Percentiles rank a stretch among this genome's conserved stretches.
phyloP scores from a whole-genome alignment of 2,113 vertebrate genomes.

The Neolamprologus tretocephalus region DNA sequence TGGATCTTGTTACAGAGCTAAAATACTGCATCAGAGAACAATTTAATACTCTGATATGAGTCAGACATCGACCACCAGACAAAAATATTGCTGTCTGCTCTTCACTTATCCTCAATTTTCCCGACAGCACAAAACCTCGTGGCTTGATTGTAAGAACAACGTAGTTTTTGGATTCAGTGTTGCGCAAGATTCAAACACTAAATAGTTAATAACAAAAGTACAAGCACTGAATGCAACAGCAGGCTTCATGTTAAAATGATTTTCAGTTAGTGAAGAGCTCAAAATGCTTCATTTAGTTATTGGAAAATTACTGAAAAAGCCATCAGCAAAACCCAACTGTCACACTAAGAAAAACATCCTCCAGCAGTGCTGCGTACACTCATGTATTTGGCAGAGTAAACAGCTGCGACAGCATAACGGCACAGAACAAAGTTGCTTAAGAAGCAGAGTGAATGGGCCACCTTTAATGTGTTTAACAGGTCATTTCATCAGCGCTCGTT shows the following conservation, averaged over 20 bases:
- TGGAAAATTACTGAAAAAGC: constrained; percentile 33
- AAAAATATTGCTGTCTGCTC: not conserved
- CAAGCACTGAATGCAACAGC: not conserved
- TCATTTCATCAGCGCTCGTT: not conserved
- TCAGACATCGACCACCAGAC: not conserved
- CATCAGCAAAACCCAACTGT: constrained; percentile 6
- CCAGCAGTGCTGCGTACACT: not conserved
- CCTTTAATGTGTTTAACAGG: not conserved
- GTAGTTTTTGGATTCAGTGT: no score
- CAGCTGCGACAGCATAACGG: constrained; percentile 24
- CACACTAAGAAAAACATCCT: constrained; percentile 14
- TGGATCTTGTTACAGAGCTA: not conserved
- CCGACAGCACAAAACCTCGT: not conserved
- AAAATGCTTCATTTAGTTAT: not conserved
- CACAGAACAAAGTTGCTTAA: constrained; percentile 19
- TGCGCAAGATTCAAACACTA: rapidly evolving
- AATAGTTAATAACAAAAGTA: not conserved
- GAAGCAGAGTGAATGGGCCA: constrained; percentile 1
- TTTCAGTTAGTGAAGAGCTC: not conserved
- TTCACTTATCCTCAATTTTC: not conserved
- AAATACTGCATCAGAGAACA: not conserved
- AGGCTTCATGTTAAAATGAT: not conserved
- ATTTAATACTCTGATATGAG: not conserved
- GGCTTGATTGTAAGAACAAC: not conserved
- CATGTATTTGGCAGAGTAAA: constrained; percentile 30